These are phyloP conservation scores for Molorchus minor DNA, from an alignment of 2,888 invertebrate genomes.

Conservation along the genomic window DNA sequence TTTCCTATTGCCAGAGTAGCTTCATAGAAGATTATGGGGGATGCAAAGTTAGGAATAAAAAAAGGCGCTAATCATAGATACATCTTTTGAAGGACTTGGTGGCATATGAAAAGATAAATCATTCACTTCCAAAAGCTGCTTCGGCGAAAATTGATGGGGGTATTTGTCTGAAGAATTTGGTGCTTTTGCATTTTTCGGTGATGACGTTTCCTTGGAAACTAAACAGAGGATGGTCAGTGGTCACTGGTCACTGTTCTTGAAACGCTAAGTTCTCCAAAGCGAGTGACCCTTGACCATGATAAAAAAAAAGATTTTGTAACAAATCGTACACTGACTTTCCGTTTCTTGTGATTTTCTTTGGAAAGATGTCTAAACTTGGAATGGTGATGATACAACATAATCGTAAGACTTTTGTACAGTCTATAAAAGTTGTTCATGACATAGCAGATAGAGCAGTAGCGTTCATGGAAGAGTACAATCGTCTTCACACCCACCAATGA, in stretches of 20 bases:
- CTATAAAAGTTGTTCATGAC: background rate
- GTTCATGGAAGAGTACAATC: background rate
- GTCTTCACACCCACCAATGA: background rate
- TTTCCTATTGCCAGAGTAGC: too few relatives aligned
- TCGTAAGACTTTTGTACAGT: background rate
- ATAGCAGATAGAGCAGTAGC: background rate
- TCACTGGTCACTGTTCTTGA: too few relatives aligned
- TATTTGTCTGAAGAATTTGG: conserved; percentile 32
- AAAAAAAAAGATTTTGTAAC: background rate
- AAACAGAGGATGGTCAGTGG: background rate
- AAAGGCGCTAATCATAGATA: too few relatives aligned
- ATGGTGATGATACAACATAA: too few relatives aligned
- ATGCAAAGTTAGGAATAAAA: too few relatives aligned
- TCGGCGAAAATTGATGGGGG: conserved; percentile 21
- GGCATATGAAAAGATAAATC: conserved; percentile 8
- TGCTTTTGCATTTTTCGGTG: conserved; percentile 36
- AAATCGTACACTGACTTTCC: background rate
- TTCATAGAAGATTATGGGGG: too few relatives aligned
- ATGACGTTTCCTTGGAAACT: background rate
- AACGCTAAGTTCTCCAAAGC: too few relatives aligned
- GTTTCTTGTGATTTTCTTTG: background rate
- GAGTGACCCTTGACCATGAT: too few relatives aligned
- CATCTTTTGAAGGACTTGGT: conserved; percentile 11
- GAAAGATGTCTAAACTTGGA: background rate
- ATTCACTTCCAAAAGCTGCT: conserved; percentile 4